Percentiles rank a stretch among this genome's conserved stretches.
Evolutionary conservation across 2,797 vertebrate genomes (phyloP).

Genomic region (Channa striata): DNA sequence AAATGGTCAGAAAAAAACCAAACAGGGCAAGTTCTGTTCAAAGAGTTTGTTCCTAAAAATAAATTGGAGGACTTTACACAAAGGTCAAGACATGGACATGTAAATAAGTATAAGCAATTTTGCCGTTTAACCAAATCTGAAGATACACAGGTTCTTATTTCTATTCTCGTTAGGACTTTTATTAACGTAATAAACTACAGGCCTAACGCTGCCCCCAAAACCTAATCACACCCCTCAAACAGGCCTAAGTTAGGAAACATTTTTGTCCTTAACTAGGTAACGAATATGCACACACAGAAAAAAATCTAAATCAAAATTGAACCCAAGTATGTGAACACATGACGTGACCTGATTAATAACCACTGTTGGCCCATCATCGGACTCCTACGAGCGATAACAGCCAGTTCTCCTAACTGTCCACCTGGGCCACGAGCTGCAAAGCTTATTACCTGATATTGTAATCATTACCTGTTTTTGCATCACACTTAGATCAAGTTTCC

Average conservation of each 20-base stretch:
- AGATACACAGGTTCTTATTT: not conserved
- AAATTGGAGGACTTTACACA: not conserved
- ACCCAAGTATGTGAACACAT: not conserved
- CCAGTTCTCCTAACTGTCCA: constrained; percentile 28
- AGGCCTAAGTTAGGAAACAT: too few relatives aligned
- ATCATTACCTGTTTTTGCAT: constrained; percentile 38
- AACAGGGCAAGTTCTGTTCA: not conserved
- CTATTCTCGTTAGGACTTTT: too few relatives aligned
- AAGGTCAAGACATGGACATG: constrained; percentile 1
- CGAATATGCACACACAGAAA: too few relatives aligned
- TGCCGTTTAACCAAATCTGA: not conserved
- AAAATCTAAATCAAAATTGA: not conserved
- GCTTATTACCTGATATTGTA: constrained; percentile 29
- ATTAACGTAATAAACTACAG: too few relatives aligned
- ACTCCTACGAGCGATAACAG: constrained; percentile 30
- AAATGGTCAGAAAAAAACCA: not conserved
- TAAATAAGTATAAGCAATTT: not conserved
- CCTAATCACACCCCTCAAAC: too few relatives aligned
- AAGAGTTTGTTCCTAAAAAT: constrained; percentile 18
- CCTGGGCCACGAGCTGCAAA: constrained; percentile 30
- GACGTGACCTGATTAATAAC: constrained; percentile 24
- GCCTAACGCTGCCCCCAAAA: too few relatives aligned
- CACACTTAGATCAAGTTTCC: constrained; percentile 54
- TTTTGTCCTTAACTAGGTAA: too few relatives aligned
- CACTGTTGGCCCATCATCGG: constrained; percentile 47